These are phyloP conservation scores for Eupristina koningsbergeri DNA, from an alignment of 1,140 invertebrate genomes.

Conservation along the genomic window DNA sequence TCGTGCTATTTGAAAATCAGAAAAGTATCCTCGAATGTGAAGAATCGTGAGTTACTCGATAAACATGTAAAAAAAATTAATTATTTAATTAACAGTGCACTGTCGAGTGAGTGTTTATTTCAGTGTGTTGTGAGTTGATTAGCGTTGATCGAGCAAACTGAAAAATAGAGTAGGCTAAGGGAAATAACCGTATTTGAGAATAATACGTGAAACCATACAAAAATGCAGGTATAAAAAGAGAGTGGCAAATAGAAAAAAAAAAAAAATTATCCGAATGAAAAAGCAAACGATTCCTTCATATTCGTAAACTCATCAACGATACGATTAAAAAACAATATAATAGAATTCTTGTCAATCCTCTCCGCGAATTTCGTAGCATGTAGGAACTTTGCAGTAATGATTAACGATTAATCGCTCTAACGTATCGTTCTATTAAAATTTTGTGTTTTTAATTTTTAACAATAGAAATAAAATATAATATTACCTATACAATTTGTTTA, in stretches of 20 bases:
- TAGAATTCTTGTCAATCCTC: neutral
- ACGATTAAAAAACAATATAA: neutral
- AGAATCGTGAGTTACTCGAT: neutral
- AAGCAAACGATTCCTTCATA: neutral
- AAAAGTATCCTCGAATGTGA: slow-evolving; percentile 58
- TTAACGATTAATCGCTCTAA: slow-evolving; percentile 29
- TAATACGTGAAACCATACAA: too few species aligned
- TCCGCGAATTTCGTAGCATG: neutral
- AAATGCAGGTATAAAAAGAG: neutral
- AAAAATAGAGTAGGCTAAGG: too few species aligned
- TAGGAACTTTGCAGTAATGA: neutral
- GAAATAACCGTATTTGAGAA: neutral
- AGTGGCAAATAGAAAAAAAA: neutral
- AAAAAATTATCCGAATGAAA: neutral
- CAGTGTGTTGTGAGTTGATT: neutral
- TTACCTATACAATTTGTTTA: neutral
- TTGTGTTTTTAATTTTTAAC: neutral
- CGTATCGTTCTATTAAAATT: neutral
- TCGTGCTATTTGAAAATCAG: slow-evolving; percentile 49
- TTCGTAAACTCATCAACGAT: neutral
- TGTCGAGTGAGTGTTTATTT: neutral
- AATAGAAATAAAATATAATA: too few species aligned
- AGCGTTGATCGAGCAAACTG: too few species aligned
- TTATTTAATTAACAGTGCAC: slow-evolving; percentile 29
- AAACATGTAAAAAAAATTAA: slow-evolving; percentile 20